Evolutionary conservation across 2,113 vertebrate genomes (phyloP).

Genomic region (Perccottus glenii): DNA sequence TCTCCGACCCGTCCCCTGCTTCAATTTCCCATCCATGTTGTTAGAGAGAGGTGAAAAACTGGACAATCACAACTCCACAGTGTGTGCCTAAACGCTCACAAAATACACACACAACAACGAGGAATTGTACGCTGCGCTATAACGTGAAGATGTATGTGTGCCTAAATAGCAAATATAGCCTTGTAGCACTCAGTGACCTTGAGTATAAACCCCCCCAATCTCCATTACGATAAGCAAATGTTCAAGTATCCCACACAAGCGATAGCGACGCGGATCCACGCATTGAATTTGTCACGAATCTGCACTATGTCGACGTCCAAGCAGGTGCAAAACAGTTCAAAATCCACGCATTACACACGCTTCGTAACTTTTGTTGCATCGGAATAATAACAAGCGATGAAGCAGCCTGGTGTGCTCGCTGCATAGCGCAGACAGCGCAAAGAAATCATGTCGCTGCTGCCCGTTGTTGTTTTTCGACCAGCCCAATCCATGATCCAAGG

Average conservation of each 20-base stretch:
- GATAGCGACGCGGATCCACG: constrained; percentile 64
- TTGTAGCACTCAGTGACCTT: constrained; percentile 81
- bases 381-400: constrained; percentile 49
- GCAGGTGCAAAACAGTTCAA: constrained; percentile 76
- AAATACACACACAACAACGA: constrained; percentile 47
- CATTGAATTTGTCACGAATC: constrained; percentile 64
- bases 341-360: constrained; percentile 67
- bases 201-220: constrained; percentile 73
- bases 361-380: constrained; percentile 83
- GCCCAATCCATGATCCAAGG: constrained; percentile 75
- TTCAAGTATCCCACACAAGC: constrained; percentile 74
- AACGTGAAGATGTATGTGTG: constrained; percentile 33
- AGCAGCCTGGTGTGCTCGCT: constrained; percentile 46
- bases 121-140: constrained; percentile 45
- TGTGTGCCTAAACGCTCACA: constrained; percentile 43
- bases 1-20: constrained; percentile 84
- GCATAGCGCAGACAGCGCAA: constrained; percentile 71
- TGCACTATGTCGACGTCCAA: constrained; percentile 67
- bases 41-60: constrained; percentile 32
- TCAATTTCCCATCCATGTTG: constrained; percentile 90
- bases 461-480: constrained; percentile 77
- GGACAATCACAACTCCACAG: constrained; percentile 59
- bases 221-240: constrained; percentile 72
- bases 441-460: constrained; percentile 76
- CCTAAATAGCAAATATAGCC: constrained; percentile 59